Evolutionary conservation across 2,888 invertebrate species (phyloP).

Genomic region (Deladenus siricidicola): DNA sequence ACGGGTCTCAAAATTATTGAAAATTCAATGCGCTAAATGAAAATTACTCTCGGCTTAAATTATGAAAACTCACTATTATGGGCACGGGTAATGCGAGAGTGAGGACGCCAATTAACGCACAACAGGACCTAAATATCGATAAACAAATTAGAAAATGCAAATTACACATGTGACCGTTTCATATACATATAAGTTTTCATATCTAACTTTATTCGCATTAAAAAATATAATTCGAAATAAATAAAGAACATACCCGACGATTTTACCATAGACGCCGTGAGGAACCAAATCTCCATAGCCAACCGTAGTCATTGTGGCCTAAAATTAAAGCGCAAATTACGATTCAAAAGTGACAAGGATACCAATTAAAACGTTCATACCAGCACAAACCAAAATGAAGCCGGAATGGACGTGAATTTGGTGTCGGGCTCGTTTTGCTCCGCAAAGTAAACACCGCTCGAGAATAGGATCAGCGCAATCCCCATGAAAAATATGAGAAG

Average conservation of each 20-base stretch:
- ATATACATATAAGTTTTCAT: too few relatives aligned
- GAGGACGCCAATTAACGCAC: conserved; percentile 57
- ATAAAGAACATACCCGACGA: conserved; percentile 54
- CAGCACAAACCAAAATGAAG: conserved; percentile 53
- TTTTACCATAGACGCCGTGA: conserved; percentile 54
- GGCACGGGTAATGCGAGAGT: conserved; percentile 57
- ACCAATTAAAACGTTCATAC: conserved; percentile 16
- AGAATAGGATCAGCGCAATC: conserved; percentile 54
- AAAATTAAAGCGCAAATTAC: too few relatives aligned
- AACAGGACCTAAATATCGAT: conserved; percentile 37
- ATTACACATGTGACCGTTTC: too few relatives aligned
- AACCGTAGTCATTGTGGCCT: conserved; percentile 53
- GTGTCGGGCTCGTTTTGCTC: conserved; percentile 54
- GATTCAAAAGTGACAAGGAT: too few relatives aligned
- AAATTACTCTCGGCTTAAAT: not conserved
- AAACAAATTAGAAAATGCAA: too few relatives aligned
- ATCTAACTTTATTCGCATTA: too few relatives aligned
- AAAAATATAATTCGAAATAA: not conserved
- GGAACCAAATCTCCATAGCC: conserved; percentile 56
- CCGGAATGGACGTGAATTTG: conserved; percentile 53
- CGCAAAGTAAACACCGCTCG: conserved; percentile 58
- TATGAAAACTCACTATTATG: conserved; percentile 52
- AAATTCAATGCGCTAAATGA: too few relatives aligned
- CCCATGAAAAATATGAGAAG: conserved; percentile 55
- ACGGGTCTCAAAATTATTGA: too few relatives aligned